Evolutionary conservation across 2,888 invertebrate species (phyloP), one percentile per base, ranked within the genome.

Genomic region (Scaptomyza polygonia): DNA sequence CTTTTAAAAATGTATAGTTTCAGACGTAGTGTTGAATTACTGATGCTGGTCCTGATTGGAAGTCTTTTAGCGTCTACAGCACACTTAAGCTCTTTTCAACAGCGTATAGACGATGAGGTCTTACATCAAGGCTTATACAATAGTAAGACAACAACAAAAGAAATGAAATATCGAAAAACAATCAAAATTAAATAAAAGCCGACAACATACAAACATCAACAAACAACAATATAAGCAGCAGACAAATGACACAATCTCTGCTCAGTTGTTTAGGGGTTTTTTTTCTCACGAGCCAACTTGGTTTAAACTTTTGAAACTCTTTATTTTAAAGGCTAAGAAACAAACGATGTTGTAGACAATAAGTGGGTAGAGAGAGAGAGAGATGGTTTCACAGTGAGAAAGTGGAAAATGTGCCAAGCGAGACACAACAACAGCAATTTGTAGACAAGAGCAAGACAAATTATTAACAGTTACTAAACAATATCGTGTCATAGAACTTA

Each of bases 391-490:
- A 45, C 16, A n/a, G 16, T 16, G n/a, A 9, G 45, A 25, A 6
- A 21, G 11, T 21, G 40, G 40, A 36, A 8, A 29, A 12, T 9
- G 27, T 12, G n/a, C 12, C 27, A 1, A 25, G 34, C 5, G 16
- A 39, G 16, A 55, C 21, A 64, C 84, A 79, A 75, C 36, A 56
- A 44, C 44, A 77, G 16, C 52, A 67, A 25, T 47, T 58, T 43
- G 25, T 66, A 49, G 72, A 86, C 77, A 79, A 76, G 64, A 49
- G 77, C 84, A 43, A 72, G 68, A 76, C 67, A 86, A 84, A 73
- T 73, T 57, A 71, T 84, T 80, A 86, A 77, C 78, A 80, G 73
- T 86, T 82, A 86, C 86, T 88, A 81, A 86, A 84, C 81, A 84
- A 80, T 76, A 64, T 63, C 51, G 56, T 52, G 53, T 5, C 48